A percentile compares a stretch with the other conserved stretches of the same genome.
Conservation (phyloP, 2,797 vertebrate species). For the Argentina silus region DNA sequence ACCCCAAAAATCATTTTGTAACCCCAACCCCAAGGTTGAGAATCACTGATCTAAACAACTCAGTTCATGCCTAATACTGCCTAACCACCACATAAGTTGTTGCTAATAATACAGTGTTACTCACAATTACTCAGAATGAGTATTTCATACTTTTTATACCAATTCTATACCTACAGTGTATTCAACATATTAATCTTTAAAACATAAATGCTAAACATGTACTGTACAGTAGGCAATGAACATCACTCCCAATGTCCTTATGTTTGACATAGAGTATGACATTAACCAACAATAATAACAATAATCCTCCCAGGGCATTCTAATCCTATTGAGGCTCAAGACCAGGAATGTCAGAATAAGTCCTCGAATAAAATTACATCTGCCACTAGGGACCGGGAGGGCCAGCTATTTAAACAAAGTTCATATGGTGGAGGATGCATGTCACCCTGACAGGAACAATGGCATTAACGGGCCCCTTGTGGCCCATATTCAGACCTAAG, state of each 20-base stretch:
- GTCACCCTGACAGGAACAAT: slow-evolving; percentile 68
- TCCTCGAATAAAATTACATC: slow-evolving; percentile 83
- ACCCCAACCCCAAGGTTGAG: no score
- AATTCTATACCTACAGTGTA: no score
- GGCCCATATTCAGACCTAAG: slow-evolving; percentile 65
- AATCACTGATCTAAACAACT: no score
- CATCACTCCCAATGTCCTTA: slow-evolving; percentile 30
- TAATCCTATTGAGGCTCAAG: slow-evolving; percentile 67
- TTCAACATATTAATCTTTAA: not conserved
- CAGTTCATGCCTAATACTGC: no score
- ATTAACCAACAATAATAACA: slow-evolving; percentile 66
- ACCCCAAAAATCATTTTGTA: no score
- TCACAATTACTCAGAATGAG: no score
- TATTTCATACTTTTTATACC: no score
- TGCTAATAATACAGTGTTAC: no score
- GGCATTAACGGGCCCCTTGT: slow-evolving; percentile 67
- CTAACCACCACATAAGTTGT: no score
- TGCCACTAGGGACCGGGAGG: slow-evolving; percentile 72
- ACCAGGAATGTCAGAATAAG: slow-evolving; percentile 59
- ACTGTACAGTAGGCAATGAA: not conserved
- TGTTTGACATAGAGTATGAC: slow-evolving; percentile 52
- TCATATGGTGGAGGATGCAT: slow-evolving; percentile 64
- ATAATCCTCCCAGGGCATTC: slow-evolving; percentile 71
- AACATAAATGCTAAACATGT: not conserved
- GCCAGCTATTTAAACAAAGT: slow-evolving; percentile 76